Evolutionary conservation across 2,888 invertebrate species (phyloP).

Genomic region (Syrphus vitripennis): DNA sequence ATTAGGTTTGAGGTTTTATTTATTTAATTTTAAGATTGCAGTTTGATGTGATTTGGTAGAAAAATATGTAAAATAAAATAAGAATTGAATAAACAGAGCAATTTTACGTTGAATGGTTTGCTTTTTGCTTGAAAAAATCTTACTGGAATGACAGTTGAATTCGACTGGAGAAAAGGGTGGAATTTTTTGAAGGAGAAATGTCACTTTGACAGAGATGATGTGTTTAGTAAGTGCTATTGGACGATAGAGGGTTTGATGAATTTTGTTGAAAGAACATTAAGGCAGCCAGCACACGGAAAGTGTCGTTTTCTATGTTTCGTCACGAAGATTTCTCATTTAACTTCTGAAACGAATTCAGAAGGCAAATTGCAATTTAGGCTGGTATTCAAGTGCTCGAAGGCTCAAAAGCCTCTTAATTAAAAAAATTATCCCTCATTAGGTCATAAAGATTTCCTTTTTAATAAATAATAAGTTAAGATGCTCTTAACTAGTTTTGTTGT

Average conservation of each 20-base stretch:
- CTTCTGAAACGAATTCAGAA: no score
- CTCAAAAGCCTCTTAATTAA: no score
- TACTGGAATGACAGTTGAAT: constrained; percentile 51
- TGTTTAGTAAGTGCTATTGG: not conserved
- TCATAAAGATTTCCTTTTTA: no score
- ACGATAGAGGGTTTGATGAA: not conserved
- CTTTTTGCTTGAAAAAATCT: constrained; percentile 29
- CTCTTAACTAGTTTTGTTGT: no score
- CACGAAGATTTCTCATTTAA: no score
- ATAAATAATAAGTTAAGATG: no score
- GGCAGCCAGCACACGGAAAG: not conserved
- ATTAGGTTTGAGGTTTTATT: not conserved
- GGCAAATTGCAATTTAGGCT: no score
- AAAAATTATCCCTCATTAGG: no score
- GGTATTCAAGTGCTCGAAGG: no score
- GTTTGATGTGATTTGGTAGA: not conserved
- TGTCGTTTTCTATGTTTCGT: not conserved
- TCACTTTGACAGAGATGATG: constrained; percentile 2
- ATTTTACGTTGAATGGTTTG: constrained; percentile 19
- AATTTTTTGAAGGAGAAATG: constrained; percentile 16
- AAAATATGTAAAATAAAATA: constrained; percentile 23
- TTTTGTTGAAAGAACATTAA: not conserved
- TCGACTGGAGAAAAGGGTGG: constrained; percentile 47
- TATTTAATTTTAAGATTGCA: not conserved
- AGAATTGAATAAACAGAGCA: constrained; percentile 35